A percentile compares a stretch with the other conserved stretches of the same genome.
Evolutionary conservation across 2,888 invertebrate genomes (phyloP).

Genomic region (Myopa tessellatipennis): DNA sequence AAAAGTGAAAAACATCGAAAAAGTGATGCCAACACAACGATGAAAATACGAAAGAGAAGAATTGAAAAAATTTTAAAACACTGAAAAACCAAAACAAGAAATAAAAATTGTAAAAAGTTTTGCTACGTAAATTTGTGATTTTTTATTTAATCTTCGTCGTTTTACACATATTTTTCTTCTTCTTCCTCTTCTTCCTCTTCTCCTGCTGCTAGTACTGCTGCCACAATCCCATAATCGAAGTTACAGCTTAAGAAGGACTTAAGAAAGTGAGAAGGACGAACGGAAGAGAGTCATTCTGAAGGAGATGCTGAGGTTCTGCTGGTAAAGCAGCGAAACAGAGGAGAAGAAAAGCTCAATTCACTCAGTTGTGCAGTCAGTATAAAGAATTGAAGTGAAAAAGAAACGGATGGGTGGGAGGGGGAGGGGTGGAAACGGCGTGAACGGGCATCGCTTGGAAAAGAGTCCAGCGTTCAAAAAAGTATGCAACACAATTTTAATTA

Average conservation of each 20-base stretch:
- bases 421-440: background rate
- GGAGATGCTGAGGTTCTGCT: background rate
- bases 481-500: conserved; percentile 52
- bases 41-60: conserved; percentile 5
- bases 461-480: conserved; percentile 38
- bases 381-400: background rate
- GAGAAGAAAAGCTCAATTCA: background rate
- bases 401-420: background rate
- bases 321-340: background rate
- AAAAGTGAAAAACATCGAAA: conserved; percentile 2
- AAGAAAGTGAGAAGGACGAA: background rate
- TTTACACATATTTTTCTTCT: background rate
- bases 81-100: background rate
- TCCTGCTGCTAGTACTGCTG: background rate
- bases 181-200: background rate
- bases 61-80: background rate
- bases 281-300: too few species aligned
- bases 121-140: conserved; percentile 25
- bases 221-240: conserved; percentile 38
- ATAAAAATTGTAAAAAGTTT: conserved; percentile 36
- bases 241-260: conserved; percentile 25
- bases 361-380: background rate
- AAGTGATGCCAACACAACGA: conserved; percentile 10
- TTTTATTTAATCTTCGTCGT: background rate
- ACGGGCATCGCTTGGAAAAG: background rate